Evolutionary conservation across 2,888 invertebrate genomes (phyloP), one percentile per base, ranked within the genome.

Genomic region (Meteorus cinctellus): DNA sequence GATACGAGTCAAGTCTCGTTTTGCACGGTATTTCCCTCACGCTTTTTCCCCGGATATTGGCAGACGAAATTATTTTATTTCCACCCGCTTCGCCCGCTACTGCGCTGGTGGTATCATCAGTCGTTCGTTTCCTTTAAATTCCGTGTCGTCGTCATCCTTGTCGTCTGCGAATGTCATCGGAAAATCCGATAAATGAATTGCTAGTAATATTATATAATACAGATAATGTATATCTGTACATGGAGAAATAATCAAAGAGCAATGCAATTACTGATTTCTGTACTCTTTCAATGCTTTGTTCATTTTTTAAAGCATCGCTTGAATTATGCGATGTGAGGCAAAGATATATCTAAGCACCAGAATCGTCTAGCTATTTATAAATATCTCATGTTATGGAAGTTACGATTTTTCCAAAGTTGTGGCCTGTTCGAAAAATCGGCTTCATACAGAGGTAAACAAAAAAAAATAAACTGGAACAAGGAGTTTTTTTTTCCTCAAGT

Each of bases 1-100:
- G 29, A 73, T 73, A 73, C 73, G 59, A 41, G 31, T 60, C 27
- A 71, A 41, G 36, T 71, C 16, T 24, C 31, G 59, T 59, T 59
- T 59, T 59, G 29, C 63, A 16, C 45, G 29, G 24, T 19, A 34
- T 34, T 48, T 27, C 36, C 71, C 27, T 45, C 62, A 27, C 36
- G 24, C 45, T 59, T 41, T 60, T 34, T 68, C 62, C 31, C 67
- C 66, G 55, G 66, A 66, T 67, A 73, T 73, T 73, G 34, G 36
- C 67, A 66, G 72, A 73, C 55, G 72, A 66, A 73, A 73, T 73
- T 73, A 73, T 72, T 51, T 59, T 73, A 71, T 71, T 71, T 62
- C 62, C 60, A 29, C 24, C 34, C 55, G 60, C 27, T n/a, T 36
- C 24, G 14, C 24, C 31, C 63, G n/a, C 31, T 45, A 41, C 51